Percentiles rank a stretch among this genome's conserved stretches.
phyloP scores from a whole-genome alignment of 2,113 vertebrate species.

The Melanotaenia duboulayi region DNA sequence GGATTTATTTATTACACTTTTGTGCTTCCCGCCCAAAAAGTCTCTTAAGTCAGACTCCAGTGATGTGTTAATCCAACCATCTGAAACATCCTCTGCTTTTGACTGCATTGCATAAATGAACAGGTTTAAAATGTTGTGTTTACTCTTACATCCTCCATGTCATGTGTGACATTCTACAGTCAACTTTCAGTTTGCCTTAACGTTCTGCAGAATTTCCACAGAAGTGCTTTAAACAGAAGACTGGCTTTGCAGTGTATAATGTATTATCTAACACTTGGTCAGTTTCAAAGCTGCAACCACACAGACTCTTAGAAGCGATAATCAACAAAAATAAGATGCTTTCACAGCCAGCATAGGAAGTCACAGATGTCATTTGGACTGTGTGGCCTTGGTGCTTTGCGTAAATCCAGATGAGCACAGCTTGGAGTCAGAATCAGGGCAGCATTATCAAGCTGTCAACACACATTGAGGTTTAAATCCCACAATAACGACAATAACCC shows the following conservation, averaged over 20 bases:
- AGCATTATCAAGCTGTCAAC: conserved; percentile 69
- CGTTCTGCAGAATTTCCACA: not conserved
- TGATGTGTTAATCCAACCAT: too few relatives aligned
- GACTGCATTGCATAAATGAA: too few relatives aligned
- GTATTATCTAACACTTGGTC: conserved; percentile 5
- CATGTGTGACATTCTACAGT: not conserved
- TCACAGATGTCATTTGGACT: conserved; percentile 56
- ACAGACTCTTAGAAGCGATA: conserved; percentile 17
- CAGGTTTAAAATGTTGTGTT: not conserved
- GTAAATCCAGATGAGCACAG: conserved; percentile 59
- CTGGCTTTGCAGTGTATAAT: not conserved
- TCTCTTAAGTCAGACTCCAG: too few relatives aligned
- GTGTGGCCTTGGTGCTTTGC: conserved; percentile 37
- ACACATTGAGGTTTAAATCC: conserved; percentile 60
- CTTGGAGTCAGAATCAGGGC: conserved; percentile 54
- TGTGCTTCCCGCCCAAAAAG: too few relatives aligned
- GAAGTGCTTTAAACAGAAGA: conserved; percentile 1
- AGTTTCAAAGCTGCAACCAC: conserved; percentile 2
- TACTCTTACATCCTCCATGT: not conserved
- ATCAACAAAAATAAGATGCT: conserved; percentile 55
- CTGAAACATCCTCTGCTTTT: too few relatives aligned
- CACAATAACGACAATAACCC: conserved; percentile 47
- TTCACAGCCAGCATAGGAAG: conserved; percentile 38
- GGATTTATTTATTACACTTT: too few relatives aligned
- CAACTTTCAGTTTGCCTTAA: not conserved